Conservation (phyloP, 2,797 vertebrate species). For the Parotocinclus haroldoi region DNA sequence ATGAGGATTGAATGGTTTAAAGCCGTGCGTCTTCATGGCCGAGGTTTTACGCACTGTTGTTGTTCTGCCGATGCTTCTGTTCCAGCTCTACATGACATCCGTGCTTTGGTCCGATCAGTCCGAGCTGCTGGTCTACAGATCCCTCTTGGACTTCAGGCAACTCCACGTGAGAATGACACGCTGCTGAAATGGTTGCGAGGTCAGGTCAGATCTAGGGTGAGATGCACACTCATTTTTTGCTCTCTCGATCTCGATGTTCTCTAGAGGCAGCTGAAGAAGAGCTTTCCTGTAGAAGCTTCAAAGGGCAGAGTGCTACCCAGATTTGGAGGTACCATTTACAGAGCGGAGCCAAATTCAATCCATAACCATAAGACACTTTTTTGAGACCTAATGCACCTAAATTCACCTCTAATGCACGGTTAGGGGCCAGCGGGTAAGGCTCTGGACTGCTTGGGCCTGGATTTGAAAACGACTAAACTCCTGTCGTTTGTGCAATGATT, state of each 20-base stretch:
- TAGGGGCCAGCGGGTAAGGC: no score
- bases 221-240: background rate
- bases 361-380: background rate
- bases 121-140: conserved; percentile 71
- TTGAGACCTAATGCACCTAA: no score
- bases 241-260: conserved; percentile 34
- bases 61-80: background rate
- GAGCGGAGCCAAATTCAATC: no score
- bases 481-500: no score
- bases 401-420: no score
- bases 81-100: conserved; percentile 68
- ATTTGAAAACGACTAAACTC: no score
- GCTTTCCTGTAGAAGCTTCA: conserved; percentile 49
- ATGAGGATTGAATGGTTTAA: background rate
- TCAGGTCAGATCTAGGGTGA: background rate
- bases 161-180: conserved; percentile 64
- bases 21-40: no score
- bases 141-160: conserved; percentile 66
- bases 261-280: conserved; percentile 70
- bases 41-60: background rate
- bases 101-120: conserved; percentile 69
- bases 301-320: conserved; percentile 63
- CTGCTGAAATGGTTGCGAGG: background rate
- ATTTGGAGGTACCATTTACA: conserved; percentile 61
- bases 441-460: no score